Conservation (phyloP, 2,797 vertebrate genomes). For the Crenichthys baileyi region DNA sequence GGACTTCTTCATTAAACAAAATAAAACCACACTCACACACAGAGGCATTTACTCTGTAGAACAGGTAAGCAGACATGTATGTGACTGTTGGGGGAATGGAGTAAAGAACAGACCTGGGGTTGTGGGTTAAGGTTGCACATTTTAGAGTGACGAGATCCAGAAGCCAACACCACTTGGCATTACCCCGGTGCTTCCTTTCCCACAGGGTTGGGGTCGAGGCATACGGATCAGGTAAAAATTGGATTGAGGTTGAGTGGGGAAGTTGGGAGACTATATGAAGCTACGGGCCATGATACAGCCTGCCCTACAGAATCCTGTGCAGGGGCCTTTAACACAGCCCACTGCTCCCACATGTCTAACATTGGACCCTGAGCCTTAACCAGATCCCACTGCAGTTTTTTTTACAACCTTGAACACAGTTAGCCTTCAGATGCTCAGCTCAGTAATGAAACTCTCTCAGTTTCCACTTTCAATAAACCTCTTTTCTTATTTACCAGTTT, state of each 20-base stretch:
- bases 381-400: conserved; percentile 75
- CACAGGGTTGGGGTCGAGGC: conserved; percentile 44
- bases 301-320: conserved; percentile 57
- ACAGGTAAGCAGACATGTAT: conserved; percentile 69
- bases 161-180: conserved; percentile 70
- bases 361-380: conserved; percentile 54
- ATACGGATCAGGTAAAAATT: conserved; percentile 15
- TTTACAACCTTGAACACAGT: conserved; percentile 81
- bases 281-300: conserved; percentile 50
- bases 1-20: neutral
- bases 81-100: conserved; percentile 75
- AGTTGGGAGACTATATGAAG: conserved; percentile 51
- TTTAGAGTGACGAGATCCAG: conserved; percentile 80
- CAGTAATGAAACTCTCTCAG: conserved; percentile 58
- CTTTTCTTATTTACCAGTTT: conserved; percentile 53
- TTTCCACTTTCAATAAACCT: conserved; percentile 54
- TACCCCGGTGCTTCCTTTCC: conserved; percentile 73
- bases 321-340: conserved; percentile 48
- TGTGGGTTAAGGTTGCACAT: conserved; percentile 73
- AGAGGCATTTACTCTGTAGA: conserved; percentile 40
- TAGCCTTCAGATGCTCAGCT: conserved; percentile 69
- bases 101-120: conserved; percentile 75
- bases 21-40: conserved; percentile 4
- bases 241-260: conserved; percentile 40
- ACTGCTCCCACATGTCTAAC: conserved; percentile 63